A percentile compares a stretch with the other conserved stretches of the same genome.
phyloP scores from a whole-genome alignment of 2,113 vertebrate species.

The Aspidoscelis tigris region DNA sequence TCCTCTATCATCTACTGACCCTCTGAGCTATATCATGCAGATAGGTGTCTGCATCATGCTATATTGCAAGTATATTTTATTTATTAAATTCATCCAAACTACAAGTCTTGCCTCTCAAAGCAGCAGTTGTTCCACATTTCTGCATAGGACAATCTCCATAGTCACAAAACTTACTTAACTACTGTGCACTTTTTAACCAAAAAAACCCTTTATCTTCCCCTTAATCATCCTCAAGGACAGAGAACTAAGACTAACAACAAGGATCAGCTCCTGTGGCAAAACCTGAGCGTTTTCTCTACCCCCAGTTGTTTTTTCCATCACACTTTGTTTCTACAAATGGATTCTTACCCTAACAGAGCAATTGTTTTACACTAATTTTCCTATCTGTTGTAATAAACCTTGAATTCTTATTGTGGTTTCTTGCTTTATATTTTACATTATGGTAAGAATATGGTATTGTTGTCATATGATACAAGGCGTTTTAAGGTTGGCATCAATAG shows the following conservation, averaged over 20 bases:
- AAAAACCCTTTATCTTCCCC: no score
- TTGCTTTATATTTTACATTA: neutral
- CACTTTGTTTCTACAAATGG: neutral
- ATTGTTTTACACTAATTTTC: neutral
- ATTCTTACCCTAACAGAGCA: neutral
- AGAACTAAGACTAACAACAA: neutral
- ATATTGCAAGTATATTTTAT: neutral
- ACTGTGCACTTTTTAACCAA: neutral
- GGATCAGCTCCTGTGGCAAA: neutral
- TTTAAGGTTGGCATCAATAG: neutral
- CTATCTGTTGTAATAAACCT: conserved; percentile 1
- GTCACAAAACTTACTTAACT: neutral
- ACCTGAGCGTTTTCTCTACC: neutral
- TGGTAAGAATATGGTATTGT: neutral
- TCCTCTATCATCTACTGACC: neutral
- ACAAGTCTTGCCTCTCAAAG: neutral
- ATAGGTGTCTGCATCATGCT: neutral
- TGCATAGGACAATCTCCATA: no score
- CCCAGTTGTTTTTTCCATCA: neutral
- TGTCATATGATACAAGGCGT: no score
- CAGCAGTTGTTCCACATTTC: neutral
- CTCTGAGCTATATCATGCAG: neutral
- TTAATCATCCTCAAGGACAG: neutral
- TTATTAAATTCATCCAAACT: neutral
- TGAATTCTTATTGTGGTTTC: neutral